These are phyloP conservation scores for Albula glossodonta DNA, from an alignment of 2,113 vertebrate species.

Conservation along the genomic window DNA sequence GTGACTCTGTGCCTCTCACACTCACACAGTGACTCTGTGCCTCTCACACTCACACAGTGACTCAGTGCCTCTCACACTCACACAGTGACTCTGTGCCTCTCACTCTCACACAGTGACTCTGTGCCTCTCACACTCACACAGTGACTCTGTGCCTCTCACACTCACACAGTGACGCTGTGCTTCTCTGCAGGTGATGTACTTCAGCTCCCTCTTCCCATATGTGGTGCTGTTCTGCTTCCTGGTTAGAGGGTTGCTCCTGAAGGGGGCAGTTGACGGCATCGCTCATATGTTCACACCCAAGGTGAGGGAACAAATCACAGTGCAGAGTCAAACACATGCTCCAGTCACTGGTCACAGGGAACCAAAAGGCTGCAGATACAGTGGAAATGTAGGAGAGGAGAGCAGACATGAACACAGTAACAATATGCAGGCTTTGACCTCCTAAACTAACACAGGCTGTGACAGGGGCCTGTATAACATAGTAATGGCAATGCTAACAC, in stretches of 20 bases:
- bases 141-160: neutral
- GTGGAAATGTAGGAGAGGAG: too few relatives aligned
- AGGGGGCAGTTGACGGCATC: slow-evolving; percentile 91
- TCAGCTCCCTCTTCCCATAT: slow-evolving; percentile 98
- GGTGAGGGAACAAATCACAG: slow-evolving; percentile 66
- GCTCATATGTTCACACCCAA: slow-evolving; percentile 98
- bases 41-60: neutral
- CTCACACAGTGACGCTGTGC: neutral
- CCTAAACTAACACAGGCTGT: too few relatives aligned
- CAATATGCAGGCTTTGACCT: too few relatives aligned
- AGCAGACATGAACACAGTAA: too few relatives aligned
- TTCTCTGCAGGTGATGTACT: slow-evolving; percentile 91
- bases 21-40: neutral
- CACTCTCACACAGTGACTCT: neutral
- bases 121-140: neutral
- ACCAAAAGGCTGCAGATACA: too few relatives aligned
- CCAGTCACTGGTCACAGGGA: neutral
- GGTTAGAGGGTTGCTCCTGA: slow-evolving; percentile 87
- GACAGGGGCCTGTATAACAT: too few relatives aligned
- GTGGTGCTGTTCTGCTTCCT: slow-evolving; percentile 97
- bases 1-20: slow-evolving; percentile 10
- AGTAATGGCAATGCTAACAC: too few relatives aligned
- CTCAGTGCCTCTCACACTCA: neutral
- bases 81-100: neutral
- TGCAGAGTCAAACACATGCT: neutral